Conservation (phyloP, 2,113 vertebrate genomes). For the Dicentrarchus labrax region DNA sequence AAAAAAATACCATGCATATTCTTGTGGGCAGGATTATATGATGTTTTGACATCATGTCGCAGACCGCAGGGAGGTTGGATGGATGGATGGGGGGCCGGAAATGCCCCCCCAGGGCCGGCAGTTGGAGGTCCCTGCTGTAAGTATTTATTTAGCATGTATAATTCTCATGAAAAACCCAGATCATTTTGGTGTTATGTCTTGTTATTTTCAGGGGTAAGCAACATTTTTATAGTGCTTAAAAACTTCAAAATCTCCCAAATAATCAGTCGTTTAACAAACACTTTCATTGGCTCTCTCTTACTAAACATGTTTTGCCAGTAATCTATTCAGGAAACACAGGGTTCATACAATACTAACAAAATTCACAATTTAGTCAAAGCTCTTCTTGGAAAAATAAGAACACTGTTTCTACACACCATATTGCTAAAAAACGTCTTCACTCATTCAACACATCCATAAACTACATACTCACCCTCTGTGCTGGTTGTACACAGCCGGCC, state of each 20-base stretch:
- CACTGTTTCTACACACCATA: neutral
- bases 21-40: too few species aligned
- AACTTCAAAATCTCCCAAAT: too few species aligned
- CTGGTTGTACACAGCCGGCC: conserved; percentile 14
- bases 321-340: conserved; percentile 27
- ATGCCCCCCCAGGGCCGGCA: too few species aligned
- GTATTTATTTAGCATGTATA: too few species aligned
- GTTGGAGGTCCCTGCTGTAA: too few species aligned
- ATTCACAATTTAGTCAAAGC: conserved; percentile 12
- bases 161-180: too few species aligned
- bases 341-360: conserved; percentile 5
- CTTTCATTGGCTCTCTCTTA: neutral
- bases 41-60: too few species aligned
- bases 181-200: too few species aligned
- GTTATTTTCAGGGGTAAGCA: too few species aligned
- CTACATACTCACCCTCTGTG: conserved; percentile 25
- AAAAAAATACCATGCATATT: too few species aligned
- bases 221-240: neutral
- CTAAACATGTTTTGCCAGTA: neutral
- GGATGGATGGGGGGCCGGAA: too few species aligned
- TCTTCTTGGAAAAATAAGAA: conserved; percentile 6
- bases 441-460: conserved; percentile 48
- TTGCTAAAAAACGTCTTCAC: conserved; percentile 20
- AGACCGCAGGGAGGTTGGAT: too few species aligned
- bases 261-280: neutral